Conservation (phyloP, 2,113 vertebrate genomes). For the Rhynchomys soricoides region DNA sequence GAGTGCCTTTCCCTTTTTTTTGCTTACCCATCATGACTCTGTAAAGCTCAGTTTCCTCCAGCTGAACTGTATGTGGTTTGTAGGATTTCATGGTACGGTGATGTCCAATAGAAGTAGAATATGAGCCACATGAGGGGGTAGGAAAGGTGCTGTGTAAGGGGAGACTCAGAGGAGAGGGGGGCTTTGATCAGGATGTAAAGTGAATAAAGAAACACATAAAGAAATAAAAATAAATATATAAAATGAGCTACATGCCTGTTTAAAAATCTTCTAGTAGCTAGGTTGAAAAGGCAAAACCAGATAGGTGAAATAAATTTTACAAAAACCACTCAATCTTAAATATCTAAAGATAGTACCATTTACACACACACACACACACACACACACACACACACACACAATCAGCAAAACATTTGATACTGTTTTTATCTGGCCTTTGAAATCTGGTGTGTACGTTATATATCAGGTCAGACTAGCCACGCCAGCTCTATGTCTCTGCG, state of each 20-base stretch:
- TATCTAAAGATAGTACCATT: not conserved
- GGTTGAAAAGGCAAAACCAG: slow-evolving; percentile 30
- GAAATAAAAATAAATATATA: too few relatives aligned
- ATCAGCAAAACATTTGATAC: not conserved
- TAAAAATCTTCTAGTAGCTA: slow-evolving; percentile 27
- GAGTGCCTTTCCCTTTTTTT: not conserved
- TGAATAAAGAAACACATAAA: too few relatives aligned
- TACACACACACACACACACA: slow-evolving; percentile 25
- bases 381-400: slow-evolving; percentile 4
- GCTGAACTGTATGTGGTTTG: not conserved
- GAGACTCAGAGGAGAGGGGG: too few relatives aligned
- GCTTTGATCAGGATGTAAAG: too few relatives aligned
- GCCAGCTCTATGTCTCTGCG: not conserved
- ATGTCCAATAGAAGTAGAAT: not conserved
- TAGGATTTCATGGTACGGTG: not conserved
- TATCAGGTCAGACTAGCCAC: not conserved
- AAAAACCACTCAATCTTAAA: not conserved
- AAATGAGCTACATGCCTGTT: not conserved
- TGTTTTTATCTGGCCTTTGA: not conserved
- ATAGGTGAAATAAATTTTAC: not conserved
- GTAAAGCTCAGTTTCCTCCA: not conserved
- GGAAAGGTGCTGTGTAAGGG: too few relatives aligned
- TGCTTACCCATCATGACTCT: slow-evolving; percentile 4
- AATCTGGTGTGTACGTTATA: not conserved
- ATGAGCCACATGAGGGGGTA: not conserved